Conservation (phyloP, 2,113 vertebrate species). For the Leucoraja erinaceus region DNA sequence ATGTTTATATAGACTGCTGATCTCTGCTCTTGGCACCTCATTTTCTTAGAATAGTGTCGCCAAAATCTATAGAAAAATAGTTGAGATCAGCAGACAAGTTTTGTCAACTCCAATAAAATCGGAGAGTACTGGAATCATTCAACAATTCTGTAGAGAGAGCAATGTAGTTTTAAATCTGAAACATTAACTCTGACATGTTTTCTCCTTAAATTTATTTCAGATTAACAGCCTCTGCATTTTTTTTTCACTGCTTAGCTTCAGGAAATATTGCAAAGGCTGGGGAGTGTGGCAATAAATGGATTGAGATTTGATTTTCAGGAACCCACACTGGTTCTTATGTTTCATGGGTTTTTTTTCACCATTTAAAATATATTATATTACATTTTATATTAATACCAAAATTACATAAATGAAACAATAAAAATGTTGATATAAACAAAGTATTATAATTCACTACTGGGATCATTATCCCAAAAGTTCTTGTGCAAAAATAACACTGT, state of each 20-base stretch:
- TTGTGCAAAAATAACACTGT: background rate
- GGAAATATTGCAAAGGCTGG: background rate
- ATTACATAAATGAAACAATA: background rate
- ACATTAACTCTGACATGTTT: background rate
- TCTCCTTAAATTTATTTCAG: background rate
- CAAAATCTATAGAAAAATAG: background rate
- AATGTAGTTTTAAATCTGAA: background rate
- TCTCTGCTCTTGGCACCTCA: background rate
- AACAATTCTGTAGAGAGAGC: background rate
- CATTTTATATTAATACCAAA: background rate
- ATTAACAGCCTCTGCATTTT: background rate
- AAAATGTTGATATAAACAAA: background rate
- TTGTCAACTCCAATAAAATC: background rate
- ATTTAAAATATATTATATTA: background rate
- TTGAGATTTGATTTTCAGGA: background rate
- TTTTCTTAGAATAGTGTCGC: background rate
- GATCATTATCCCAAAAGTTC: background rate
- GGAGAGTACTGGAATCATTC: background rate
- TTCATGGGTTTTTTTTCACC: too few relatives aligned
- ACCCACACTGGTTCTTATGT: background rate
- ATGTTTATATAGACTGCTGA: background rate
- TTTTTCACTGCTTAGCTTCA: background rate
- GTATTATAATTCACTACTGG: background rate
- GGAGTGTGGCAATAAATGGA: background rate
- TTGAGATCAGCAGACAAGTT: conserved; percentile 6